Evolutionary conservation across 2,113 vertebrate species (phyloP), one percentile per base, ranked within the genome.

Genomic region (Taxidea taxus): DNA sequence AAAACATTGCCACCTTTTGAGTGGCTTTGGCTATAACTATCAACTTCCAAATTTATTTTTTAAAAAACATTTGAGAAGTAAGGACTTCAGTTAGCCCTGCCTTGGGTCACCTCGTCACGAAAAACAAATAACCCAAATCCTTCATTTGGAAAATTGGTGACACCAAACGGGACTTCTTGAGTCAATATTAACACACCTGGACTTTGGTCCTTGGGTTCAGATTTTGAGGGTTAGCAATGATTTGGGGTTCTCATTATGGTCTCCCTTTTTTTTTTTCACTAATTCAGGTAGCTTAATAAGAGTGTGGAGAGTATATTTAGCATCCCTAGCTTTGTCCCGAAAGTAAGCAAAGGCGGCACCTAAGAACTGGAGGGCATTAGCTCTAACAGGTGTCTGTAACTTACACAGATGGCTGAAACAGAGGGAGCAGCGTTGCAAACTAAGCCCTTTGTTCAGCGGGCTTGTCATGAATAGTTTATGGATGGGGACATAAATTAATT

Each of bases 1-100:
- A 92, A 97, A 84, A 83, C 80, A 62, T 78, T 94, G 74, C 78
- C 68, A 75, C 62, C 34, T 90, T 97, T 96, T 91, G 74, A 97
- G 90, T 91, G 37, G 86, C 80, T 97, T 97, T 97, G 74, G 74
- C 74, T 72, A 77, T 87, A 94, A 89, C 37, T 85, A 96, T 88
- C 81, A 94, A 74, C 94, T 94, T 91, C 56, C 49, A 95, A 95
- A 90, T 94, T 95, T 91, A 86, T 93, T 97, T 98, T 96, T 96
- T 82, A 13, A 90, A 97, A 94, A 96, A 62, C 72, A 96, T 87
- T 94, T 89, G 60, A 72, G 95, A 95, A 81, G 44, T 56, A 80
- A 83, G 80, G 81, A 51, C 81, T 91, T 87, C 51, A 58, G 31
- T 72, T 74, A 87, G 84, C 58, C 12, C 56, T 94, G 25, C 18